phyloP scores from a whole-genome alignment of 2,113 vertebrate species.

The Rhynchopsitta pachyrhyncha region DNA sequence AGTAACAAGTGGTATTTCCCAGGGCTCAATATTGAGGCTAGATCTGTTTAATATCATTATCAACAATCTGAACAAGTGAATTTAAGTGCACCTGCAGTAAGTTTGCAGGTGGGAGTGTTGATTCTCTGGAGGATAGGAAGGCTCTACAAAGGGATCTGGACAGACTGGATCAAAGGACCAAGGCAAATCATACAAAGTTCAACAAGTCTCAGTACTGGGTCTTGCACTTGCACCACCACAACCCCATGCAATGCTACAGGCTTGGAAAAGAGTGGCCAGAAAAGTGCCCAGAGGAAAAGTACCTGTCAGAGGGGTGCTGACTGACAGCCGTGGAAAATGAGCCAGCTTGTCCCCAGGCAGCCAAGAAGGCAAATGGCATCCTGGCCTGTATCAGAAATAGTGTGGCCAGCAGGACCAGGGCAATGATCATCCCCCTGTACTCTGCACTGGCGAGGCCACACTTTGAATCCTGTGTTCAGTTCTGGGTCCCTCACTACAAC shows the following conservation, averaged over 20 bases:
- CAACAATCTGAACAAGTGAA: not conserved
- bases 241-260: not conserved
- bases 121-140: not conserved
- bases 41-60: not conserved
- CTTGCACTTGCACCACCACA: not conserved
- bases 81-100: not conserved
- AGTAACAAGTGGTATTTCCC: not conserved
- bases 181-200: not conserved
- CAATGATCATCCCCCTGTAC: not conserved
- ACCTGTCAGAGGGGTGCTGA: not conserved
- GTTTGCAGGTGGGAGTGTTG: rapidly evolving
- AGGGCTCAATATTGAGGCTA: not conserved
- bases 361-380: not conserved
- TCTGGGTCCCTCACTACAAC: not conserved
- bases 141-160: not conserved
- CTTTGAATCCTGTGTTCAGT: rapidly evolving
- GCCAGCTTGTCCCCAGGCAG: rapidly evolving
- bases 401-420: not conserved
- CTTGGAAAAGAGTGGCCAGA: not conserved
- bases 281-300: rapidly evolving
- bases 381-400: not conserved
- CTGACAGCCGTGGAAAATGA: rapidly evolving
- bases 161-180: not conserved
- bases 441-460: not conserved
- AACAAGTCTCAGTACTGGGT: not conserved